phyloP scores from a whole-genome alignment of 2,797 vertebrate species.

The Xenops minutus region DNA sequence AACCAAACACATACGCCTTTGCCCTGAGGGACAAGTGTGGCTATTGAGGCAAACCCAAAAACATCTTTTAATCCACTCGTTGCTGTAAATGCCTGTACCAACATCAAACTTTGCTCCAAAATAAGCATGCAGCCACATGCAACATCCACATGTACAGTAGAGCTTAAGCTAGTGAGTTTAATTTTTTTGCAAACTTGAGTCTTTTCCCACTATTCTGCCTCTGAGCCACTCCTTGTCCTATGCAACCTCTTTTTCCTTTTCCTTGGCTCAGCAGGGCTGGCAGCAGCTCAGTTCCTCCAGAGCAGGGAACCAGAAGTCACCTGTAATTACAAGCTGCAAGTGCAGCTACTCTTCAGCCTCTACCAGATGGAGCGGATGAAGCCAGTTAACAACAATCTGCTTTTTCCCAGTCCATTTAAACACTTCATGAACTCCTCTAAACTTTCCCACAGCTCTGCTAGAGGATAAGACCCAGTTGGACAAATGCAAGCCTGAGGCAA shows the following conservation, averaged over 20 bases:
- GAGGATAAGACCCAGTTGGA: not conserved
- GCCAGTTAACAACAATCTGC: not conserved
- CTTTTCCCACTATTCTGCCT: not conserved
- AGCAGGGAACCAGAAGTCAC: not conserved
- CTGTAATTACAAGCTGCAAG: not conserved
- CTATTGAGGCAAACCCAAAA: not conserved
- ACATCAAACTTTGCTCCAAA: not conserved
- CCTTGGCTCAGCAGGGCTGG: not conserved
- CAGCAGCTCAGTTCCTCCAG: not conserved
- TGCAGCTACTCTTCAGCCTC: not conserved
- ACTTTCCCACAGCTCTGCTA: not conserved
- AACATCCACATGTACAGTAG: not conserved
- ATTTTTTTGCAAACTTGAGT: not conserved
- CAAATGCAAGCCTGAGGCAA: not conserved
- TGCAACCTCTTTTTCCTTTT: not conserved
- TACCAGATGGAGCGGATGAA: not conserved
- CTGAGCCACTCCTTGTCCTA: not conserved
- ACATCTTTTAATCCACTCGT: not conserved
- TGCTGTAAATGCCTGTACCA: not conserved
- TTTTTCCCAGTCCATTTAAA: not conserved
- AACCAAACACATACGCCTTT: not conserved
- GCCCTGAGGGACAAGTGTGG: not conserved
- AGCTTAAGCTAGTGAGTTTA: not conserved
- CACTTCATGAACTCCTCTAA: not conserved
- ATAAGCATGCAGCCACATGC: fast-evolving